Conservation (phyloP, 2,888 invertebrate genomes). For the Ochropleura plecta region DNA sequence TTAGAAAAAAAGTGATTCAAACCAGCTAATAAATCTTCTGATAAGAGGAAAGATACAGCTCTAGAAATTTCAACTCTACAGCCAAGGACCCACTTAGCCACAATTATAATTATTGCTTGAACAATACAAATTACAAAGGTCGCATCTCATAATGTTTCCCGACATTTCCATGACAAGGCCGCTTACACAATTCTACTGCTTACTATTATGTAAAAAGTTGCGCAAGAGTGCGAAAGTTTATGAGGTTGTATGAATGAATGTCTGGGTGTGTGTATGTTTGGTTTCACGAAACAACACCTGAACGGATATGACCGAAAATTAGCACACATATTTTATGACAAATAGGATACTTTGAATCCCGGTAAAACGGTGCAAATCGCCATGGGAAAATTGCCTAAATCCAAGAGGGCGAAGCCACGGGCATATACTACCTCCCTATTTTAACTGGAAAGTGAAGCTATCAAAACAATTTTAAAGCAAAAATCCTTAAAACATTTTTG, state of each 20-base stretch:
- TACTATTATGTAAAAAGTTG: too few species aligned
- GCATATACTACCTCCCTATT: background rate
- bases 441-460: conserved; percentile 13
- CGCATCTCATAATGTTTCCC: conserved; percentile 18
- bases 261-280: too few species aligned
- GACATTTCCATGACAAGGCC: conserved; percentile 24
- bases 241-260: too few species aligned
- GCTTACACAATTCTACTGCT: conserved; percentile 25
- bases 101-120: conserved; percentile 43
- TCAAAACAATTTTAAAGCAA: conserved; percentile 23
- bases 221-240: too few species aligned
- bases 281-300: too few species aligned
- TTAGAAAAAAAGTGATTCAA: background rate
- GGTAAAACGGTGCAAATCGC: too few species aligned
- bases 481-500: conserved; percentile 20
- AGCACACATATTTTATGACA: too few species aligned
- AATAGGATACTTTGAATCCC: too few species aligned
- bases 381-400: too few species aligned
- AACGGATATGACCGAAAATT: too few species aligned
- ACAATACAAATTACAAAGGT: conserved; percentile 51
- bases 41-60: background rate
- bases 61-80: background rate
- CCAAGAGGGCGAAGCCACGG: too few species aligned
- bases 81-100: conserved; percentile 24
- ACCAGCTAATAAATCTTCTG: background rate